A percentile compares a stretch with the other conserved stretches of the same genome.
phyloP scores from a whole-genome alignment of 2,113 vertebrate species.

The Aphelocoma coerulescens region DNA sequence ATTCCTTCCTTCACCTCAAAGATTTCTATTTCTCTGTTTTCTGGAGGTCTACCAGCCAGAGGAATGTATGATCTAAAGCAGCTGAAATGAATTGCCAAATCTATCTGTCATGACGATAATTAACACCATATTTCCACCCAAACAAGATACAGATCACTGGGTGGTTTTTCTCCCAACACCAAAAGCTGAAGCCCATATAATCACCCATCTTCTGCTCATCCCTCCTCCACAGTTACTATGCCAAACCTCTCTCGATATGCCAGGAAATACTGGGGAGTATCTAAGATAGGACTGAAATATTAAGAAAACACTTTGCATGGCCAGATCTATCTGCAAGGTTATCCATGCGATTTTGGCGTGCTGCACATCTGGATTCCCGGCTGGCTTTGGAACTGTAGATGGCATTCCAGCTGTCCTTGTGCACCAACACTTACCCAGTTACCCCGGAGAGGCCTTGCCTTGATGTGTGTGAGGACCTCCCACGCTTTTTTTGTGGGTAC shows the following conservation, averaged over 20 bases:
- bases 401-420: background rate
- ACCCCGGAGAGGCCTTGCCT: background rate
- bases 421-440: background rate
- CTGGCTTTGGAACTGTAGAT: background rate
- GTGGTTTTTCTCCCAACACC: constrained; percentile 37
- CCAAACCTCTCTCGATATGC: constrained; percentile 61
- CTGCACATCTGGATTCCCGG: background rate
- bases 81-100: constrained; percentile 36
- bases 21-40: constrained; percentile 21
- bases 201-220: background rate
- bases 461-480: background rate
- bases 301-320: background rate
- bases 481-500: background rate
- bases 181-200: constrained; percentile 24
- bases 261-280: constrained; percentile 48
- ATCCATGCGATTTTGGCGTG: accelerated
- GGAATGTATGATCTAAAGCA: constrained; percentile 28
- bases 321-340: background rate
- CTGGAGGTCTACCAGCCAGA: constrained; percentile 29
- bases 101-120: constrained; percentile 46
- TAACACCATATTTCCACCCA: constrained; percentile 46
- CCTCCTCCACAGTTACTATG: constrained; percentile 2
- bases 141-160: constrained; percentile 31
- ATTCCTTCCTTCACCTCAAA: constrained; percentile 32
- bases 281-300: constrained; percentile 1